These are phyloP conservation scores for Apis cerana DNA, from an alignment of 1,140 invertebrate species.

Conservation along the genomic window DNA sequence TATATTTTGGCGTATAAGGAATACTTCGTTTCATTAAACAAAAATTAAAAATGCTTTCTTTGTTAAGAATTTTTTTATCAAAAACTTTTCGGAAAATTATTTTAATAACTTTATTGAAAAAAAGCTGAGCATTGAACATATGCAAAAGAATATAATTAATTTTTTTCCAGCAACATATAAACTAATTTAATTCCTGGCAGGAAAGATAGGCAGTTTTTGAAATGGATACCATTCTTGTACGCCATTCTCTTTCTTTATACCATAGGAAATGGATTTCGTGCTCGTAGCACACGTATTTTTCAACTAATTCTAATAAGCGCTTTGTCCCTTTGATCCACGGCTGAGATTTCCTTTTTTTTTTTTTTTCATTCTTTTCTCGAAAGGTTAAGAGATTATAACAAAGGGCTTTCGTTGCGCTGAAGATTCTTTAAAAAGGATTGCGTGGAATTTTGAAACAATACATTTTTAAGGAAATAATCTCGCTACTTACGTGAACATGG, in stretches of 20 bases:
- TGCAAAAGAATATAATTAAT: too few species aligned
- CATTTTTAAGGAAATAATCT: neutral
- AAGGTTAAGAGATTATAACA: slow-evolving; percentile 6
- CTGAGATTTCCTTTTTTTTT: neutral
- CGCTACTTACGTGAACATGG: slow-evolving; percentile 13
- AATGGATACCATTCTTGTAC: slow-evolving; percentile 16
- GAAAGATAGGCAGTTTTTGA: slow-evolving; percentile 42
- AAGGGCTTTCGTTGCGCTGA: neutral
- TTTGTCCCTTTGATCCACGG: slow-evolving; percentile 37
- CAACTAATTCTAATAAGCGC: slow-evolving; percentile 57
- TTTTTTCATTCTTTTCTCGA: neutral
- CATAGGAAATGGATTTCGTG: slow-evolving; percentile 49
- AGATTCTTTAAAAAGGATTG: neutral
- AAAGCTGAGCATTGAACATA: too few species aligned
- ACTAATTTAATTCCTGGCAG: neutral
- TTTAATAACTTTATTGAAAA: too few species aligned
- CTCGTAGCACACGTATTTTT: slow-evolving; percentile 35
- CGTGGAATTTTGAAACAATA: too few species aligned
- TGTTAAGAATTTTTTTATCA: too few species aligned
- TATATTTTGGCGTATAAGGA: too few species aligned
- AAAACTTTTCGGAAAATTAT: too few species aligned
- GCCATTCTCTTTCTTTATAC: slow-evolving; percentile 39
- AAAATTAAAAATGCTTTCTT: too few species aligned
- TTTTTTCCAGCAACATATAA: too few species aligned
- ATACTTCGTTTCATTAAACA: too few species aligned